Evolutionary conservation across 2,888 invertebrate species (phyloP).

Genomic region (Smittia aterrima): DNA sequence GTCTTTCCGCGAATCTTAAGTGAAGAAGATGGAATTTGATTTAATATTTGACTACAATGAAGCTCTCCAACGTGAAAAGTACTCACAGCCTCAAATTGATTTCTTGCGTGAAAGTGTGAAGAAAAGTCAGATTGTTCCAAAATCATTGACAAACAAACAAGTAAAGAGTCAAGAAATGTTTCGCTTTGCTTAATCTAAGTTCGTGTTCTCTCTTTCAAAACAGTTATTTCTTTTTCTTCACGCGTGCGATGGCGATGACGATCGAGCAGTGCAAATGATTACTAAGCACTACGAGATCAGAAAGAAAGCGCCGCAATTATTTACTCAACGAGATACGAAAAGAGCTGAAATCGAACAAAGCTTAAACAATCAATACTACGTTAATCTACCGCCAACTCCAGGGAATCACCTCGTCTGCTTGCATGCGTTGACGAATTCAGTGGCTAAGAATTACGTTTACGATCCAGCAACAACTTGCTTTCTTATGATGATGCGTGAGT

Average conservation of each 20-base stretch:
- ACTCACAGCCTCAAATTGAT: conserved; percentile 14
- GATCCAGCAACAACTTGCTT: conserved; percentile 61
- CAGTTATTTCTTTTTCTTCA: conserved; percentile 24
- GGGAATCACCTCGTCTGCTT: conserved; percentile 62
- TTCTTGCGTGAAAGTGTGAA: not conserved
- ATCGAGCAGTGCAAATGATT: not conserved
- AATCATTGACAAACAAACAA: conserved; percentile 32
- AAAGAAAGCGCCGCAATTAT: conserved; percentile 17
- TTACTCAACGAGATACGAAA: not conserved
- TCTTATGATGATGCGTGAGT: conserved; percentile 58
- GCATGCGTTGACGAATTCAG: conserved; percentile 60
- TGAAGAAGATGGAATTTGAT: not conserved
- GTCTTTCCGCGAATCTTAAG: too few relatives aligned
- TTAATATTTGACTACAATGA: not conserved
- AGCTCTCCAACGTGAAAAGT: not conserved
- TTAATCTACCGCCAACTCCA: conserved; percentile 52
- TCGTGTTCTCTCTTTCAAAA: not conserved
- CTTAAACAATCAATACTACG: conserved; percentile 21
- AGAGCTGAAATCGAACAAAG: not conserved
- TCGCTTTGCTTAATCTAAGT: not conserved
- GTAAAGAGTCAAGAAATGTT: not conserved
- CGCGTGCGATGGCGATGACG: conserved; percentile 1
- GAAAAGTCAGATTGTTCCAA: not conserved
- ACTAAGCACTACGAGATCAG: conserved; percentile 26
- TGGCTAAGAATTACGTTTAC: conserved; percentile 61